Conservation (phyloP, 2,113 vertebrate genomes). For the Misgurnus anguillicaudatus region DNA sequence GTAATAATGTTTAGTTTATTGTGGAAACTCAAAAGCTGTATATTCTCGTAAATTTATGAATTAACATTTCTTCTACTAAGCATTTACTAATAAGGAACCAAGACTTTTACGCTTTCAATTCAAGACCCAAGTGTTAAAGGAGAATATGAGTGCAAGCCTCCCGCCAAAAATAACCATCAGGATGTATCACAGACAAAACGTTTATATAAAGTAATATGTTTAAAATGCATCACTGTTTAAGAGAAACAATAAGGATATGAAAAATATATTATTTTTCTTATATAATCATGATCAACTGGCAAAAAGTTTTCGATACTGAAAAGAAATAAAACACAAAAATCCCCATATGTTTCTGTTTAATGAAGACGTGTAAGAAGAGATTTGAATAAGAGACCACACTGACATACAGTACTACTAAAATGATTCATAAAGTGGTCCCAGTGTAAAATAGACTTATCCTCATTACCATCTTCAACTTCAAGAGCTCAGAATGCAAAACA, state of each 20-base stretch:
- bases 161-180: too few species aligned
- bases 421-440: constrained; percentile 29
- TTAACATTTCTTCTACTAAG: background rate
- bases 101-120: background rate
- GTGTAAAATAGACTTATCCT: background rate
- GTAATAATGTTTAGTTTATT: background rate
- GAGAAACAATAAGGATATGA: too few species aligned
- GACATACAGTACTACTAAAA: background rate
- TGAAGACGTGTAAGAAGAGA: background rate
- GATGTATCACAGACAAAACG: too few species aligned
- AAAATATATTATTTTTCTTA: background rate
- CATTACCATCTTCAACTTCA: background rate
- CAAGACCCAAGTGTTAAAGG: background rate
- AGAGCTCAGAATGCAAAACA: too few species aligned
- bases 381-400: constrained; percentile 23
- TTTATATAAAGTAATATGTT: too few species aligned
- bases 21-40: background rate
- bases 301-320: background rate
- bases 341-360: constrained; percentile 21
- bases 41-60: constrained; percentile 6
- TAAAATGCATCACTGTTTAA: background rate
- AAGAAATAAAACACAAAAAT: background rate
- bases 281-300: background rate
- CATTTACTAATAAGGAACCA: background rate
- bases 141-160: background rate